Percentiles rank a stretch among this genome's conserved stretches.
These are phyloP conservation scores for Lepas anatifera DNA, from an alignment of 2,888 invertebrate species.

Conservation along the genomic window DNA sequence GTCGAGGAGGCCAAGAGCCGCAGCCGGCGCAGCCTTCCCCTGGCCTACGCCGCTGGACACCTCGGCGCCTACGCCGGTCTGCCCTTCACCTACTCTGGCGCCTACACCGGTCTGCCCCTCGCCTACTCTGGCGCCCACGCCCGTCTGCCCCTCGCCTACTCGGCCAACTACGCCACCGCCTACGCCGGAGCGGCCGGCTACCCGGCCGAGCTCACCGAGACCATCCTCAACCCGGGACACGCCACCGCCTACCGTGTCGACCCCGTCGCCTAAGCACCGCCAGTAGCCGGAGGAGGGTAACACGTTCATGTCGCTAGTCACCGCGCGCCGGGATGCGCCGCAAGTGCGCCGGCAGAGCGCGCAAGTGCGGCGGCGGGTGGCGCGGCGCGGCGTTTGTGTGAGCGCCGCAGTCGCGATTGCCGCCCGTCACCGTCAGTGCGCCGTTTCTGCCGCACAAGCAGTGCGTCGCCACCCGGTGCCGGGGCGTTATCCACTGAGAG, in stretches of 20 bases:
- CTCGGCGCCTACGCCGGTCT: slow-evolving; percentile 32
- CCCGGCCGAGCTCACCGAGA: slow-evolving; percentile 25
- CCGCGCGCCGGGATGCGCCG: too few relatives aligned
- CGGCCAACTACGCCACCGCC: slow-evolving; percentile 27
- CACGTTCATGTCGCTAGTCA: neutral
- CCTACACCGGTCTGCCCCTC: slow-evolving; percentile 35
- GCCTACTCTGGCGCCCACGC: slow-evolving; percentile 28
- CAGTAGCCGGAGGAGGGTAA: neutral
- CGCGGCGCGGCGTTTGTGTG: neutral
- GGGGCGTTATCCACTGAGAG: too few relatives aligned
- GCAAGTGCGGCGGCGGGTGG: neutral
- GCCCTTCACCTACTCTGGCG: neutral
- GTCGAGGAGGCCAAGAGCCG: slow-evolving; percentile 28
- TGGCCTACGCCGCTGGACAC: slow-evolving; percentile 30
- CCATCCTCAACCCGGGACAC: slow-evolving; percentile 5
- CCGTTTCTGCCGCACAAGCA: too few relatives aligned
- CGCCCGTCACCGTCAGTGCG: neutral
- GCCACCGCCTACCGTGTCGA: slow-evolving; percentile 5
- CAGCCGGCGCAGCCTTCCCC: neutral
- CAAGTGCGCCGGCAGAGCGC: neutral
- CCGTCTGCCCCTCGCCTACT: slow-evolving; percentile 31
- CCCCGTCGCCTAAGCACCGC: neutral
- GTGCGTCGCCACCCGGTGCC: too few relatives aligned
- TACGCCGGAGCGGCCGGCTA: slow-evolving; percentile 32
- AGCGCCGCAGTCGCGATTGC: neutral